phyloP scores from a whole-genome alignment of 2,113 vertebrate genomes.

The Macrotis lagotis region DNA sequence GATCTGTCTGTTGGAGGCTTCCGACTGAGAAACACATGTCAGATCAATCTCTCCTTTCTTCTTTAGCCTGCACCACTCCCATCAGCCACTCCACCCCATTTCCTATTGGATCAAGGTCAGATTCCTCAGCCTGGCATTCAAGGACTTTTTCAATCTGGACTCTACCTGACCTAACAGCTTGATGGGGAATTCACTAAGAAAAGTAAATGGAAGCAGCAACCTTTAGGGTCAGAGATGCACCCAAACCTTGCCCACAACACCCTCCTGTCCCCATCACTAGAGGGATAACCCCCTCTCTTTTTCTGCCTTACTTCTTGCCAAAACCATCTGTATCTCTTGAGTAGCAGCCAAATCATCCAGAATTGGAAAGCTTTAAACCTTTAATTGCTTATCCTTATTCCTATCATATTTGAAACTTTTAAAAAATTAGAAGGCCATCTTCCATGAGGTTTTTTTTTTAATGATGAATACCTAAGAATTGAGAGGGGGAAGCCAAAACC shows the following conservation, averaged over 20 bases:
- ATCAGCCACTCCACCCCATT: neutral
- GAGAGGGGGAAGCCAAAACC: neutral
- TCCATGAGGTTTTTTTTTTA: neutral
- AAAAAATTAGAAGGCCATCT: neutral
- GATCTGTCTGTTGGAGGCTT: neutral
- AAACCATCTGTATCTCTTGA: neutral
- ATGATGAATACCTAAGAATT: neutral
- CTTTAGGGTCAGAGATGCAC: neutral
- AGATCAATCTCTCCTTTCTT: neutral
- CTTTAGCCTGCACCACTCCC: neutral
- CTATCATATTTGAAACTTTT: neutral
- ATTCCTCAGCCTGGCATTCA: neutral
- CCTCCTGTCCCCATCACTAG: neutral
- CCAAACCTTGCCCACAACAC: neutral
- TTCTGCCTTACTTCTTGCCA: neutral
- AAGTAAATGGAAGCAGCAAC: neutral
- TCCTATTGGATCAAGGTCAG: neutral
- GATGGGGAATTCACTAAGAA: neutral
- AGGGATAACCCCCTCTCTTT: neutral
- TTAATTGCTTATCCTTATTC: neutral
- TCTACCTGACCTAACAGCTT: neutral
- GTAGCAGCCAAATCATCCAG: neutral
- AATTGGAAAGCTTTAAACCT: neutral
- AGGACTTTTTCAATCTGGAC: neutral
- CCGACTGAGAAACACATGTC: conserved; percentile 4